Conservation (phyloP, 2,888 invertebrate species). For the Linyphia triangularis region DNA sequence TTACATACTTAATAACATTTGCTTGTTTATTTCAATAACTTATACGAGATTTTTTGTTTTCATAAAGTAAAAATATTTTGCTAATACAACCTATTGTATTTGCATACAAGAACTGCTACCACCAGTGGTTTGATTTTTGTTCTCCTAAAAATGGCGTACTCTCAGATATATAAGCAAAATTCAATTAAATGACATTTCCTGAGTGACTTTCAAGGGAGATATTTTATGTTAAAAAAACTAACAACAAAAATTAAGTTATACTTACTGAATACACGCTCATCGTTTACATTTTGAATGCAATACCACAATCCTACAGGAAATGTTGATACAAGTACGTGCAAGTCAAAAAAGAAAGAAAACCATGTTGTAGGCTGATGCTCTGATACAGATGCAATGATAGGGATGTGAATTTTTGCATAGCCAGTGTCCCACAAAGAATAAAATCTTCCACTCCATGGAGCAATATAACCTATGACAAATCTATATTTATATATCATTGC, state of each 20-base stretch:
- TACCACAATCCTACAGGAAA: slow-evolving; percentile 99
- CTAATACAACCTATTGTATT: too few relatives aligned
- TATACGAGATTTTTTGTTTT: too few relatives aligned
- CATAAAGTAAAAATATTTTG: too few relatives aligned
- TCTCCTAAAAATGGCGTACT: too few relatives aligned
- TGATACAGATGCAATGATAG: slow-evolving; percentile 98
- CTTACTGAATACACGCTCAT: slow-evolving; percentile 97
- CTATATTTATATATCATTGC: not conserved
- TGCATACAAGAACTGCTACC: too few relatives aligned
- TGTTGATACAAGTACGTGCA: slow-evolving; percentile 96
- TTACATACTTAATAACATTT: too few relatives aligned
- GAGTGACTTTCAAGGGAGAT: too few relatives aligned
- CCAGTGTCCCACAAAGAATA: slow-evolving; percentile 99
- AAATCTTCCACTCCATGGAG: slow-evolving; percentile 98
- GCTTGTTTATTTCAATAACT: too few relatives aligned
- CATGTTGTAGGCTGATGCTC: slow-evolving; percentile 99
- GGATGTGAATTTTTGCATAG: slow-evolving; percentile 99
- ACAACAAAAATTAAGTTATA: slow-evolving; percentile 75
- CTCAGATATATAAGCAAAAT: too few relatives aligned
- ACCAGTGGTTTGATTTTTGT: too few relatives aligned
- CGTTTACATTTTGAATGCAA: slow-evolving; percentile 97
- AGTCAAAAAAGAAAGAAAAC: slow-evolving; percentile 99
- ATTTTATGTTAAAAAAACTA: not conserved
- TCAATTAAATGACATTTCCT: too few relatives aligned
- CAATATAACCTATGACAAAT: slow-evolving; percentile 86